A percentile compares a stretch with the other conserved stretches of the same genome.
These are phyloP conservation scores for Drosophila ambigua DNA, from an alignment of 1,140 invertebrate species.

Conservation along the genomic window DNA sequence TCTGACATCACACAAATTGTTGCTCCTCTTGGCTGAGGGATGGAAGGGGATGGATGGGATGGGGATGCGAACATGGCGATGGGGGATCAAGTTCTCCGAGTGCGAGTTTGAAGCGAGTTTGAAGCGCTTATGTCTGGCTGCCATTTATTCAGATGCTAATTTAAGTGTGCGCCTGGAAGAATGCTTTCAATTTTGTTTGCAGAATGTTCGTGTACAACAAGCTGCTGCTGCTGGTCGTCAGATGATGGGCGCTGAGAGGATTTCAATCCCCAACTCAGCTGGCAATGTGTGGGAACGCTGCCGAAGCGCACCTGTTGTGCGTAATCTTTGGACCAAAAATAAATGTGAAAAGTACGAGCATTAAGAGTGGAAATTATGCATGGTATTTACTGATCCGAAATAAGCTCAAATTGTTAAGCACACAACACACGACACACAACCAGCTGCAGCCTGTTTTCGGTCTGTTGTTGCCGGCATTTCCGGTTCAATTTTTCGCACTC, in stretches of 20 bases:
- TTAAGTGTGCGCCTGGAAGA: slow-evolving; percentile 43
- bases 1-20: slow-evolving; percentile 58
- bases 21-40: slow-evolving; percentile 15
- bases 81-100: neutral
- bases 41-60: slow-evolving; percentile 2
- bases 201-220: neutral
- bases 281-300: no score
- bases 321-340: no score
- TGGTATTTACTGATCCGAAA: no score
- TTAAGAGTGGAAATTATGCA: no score
- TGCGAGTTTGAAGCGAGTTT: slow-evolving; percentile 10
- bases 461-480: slow-evolving; percentile 5
- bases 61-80: slow-evolving; percentile 6
- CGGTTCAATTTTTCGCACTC: slow-evolving; percentile 15
- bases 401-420: no score
- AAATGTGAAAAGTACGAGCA: no score
- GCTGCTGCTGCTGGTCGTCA: neutral
- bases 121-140: slow-evolving; percentile 16
- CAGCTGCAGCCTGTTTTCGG: no score
- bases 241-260: no score
- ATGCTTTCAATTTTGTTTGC: slow-evolving; percentile 34
- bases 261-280: no score
- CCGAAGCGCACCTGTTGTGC: no score
- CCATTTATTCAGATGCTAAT: slow-evolving; percentile 69
- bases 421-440: no score